phyloP scores from a whole-genome alignment of 1,140 invertebrate genomes.

The Papilio machaon region DNA sequence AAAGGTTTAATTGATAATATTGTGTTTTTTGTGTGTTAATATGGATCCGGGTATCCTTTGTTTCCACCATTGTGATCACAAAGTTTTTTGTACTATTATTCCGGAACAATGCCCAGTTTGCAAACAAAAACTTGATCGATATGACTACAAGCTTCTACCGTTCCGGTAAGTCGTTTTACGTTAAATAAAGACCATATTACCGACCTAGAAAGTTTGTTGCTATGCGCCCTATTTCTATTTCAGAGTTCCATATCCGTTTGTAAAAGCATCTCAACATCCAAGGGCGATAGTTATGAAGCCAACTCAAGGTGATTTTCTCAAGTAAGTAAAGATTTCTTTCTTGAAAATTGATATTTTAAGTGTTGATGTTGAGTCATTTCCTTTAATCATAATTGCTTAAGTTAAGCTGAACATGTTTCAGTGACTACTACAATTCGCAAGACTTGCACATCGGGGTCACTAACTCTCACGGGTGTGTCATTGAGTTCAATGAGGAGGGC shows the following conservation, averaged over 20 bases:
- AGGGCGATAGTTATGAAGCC: conserved; percentile 90
- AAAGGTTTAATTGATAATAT: conserved; percentile 60
- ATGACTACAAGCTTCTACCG: conserved; percentile 86
- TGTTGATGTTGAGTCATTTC: conserved; percentile 54
- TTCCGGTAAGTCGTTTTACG: conserved; percentile 83
- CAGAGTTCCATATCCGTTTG: conserved; percentile 90
- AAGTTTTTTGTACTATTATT: conserved; percentile 89
- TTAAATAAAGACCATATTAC: conserved; percentile 34
- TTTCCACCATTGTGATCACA: conserved; percentile 90
- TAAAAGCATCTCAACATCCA: conserved; percentile 87
- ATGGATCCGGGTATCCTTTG: conserved; percentile 91
- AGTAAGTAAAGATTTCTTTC: conserved; percentile 82
- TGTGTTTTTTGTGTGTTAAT: conserved; percentile 50
- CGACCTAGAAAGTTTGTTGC: conserved; percentile 52
- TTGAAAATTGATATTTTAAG: conserved; percentile 18
- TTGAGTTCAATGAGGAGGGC: conserved; percentile 90
- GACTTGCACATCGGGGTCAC: conserved; percentile 93
- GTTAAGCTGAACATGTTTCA: conserved; percentile 72
- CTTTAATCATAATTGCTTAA: conserved; percentile 43
- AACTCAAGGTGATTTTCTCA: conserved; percentile 90
- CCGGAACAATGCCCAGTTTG: conserved; percentile 88
- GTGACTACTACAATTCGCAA: conserved; percentile 89
- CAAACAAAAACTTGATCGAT: conserved; percentile 82
- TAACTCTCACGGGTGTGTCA: conserved; percentile 87
- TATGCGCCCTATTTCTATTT: conserved; percentile 68